A percentile compares a stretch with the other conserved stretches of the same genome.
Conservation (phyloP, 2,797 vertebrate species). For the Anomalospiza imberbis region DNA sequence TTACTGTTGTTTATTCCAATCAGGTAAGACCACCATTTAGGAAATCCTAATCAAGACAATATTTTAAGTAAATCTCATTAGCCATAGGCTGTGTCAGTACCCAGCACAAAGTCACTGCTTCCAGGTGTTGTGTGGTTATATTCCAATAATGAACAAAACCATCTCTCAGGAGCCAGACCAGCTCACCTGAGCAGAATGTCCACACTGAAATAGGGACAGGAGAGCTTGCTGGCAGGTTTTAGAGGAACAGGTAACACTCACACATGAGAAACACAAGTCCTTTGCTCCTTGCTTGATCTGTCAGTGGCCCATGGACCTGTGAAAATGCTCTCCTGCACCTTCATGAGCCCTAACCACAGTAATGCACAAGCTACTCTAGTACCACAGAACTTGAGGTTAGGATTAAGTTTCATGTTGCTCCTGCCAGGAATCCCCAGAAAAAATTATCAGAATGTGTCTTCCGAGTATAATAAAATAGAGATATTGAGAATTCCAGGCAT, state of each 20-base stretch:
- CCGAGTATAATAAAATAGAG: conserved; percentile 39
- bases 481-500: conserved; percentile 34
- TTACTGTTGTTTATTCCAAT: background rate
- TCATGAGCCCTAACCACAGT: background rate
- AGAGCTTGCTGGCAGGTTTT: background rate
- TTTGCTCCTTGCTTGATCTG: background rate
- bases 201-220: background rate
- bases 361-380: background rate
- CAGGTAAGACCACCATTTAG: background rate
- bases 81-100: background rate
- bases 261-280: background rate
- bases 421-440: conserved; percentile 45
- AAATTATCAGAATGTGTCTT: conserved; percentile 55
- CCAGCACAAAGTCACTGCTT: background rate
- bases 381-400: background rate
- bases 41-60: background rate
- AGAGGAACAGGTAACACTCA: background rate
- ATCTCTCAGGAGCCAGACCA: background rate
- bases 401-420: conserved; percentile 4
- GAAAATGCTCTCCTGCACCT: background rate
- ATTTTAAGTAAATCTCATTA: background rate
- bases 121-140: background rate
- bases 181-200: background rate
- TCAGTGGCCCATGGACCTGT: background rate
- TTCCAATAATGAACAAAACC: background rate